Evolutionary conservation across 1,140 invertebrate genomes (phyloP).

Genomic region (Zaprionus ghesquierei): DNA sequence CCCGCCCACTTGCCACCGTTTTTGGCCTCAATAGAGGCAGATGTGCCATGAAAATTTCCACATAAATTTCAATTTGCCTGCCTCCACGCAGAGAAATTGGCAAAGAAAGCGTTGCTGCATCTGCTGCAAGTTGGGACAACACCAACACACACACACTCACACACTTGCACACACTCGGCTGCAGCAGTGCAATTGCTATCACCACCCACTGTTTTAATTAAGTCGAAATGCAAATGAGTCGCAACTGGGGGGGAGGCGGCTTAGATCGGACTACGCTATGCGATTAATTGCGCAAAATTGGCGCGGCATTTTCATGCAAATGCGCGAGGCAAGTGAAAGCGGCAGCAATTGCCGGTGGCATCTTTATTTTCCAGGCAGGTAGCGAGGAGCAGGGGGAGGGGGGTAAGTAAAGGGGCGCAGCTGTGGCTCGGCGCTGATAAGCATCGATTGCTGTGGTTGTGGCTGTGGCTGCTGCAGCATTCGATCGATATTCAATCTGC

Average conservation of each 20-base stretch:
- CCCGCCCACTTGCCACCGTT: constrained; percentile 60
- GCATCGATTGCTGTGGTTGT: constrained; percentile 28
- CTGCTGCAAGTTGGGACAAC: constrained; percentile 34
- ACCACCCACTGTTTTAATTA: constrained; percentile 77
- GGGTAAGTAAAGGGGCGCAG: no score
- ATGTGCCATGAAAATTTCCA: constrained; percentile 69
- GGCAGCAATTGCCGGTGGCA: constrained; percentile 23
- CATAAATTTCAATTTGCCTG: constrained; percentile 58
- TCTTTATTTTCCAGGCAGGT: constrained; percentile 5
- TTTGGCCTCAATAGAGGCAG: constrained; percentile 60
- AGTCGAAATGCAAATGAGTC: constrained; percentile 73
- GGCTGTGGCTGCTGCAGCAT: neutral
- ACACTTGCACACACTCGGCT: no score
- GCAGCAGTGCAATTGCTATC: constrained; percentile 7
- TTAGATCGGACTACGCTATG: constrained; percentile 65
- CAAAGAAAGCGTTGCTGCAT: constrained; percentile 49
- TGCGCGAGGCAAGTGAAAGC: constrained; percentile 70
- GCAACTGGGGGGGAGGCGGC: constrained; percentile 47
- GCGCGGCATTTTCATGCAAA: constrained; percentile 70
- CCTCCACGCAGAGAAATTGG: constrained; percentile 53
- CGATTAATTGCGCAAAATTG: constrained; percentile 78
- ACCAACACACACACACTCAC: constrained; percentile 31
- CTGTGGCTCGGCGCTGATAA: constrained; percentile 37
- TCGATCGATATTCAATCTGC: constrained; percentile 30
- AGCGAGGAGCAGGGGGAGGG: neutral